Base-by-base conservation (phyloP, 2,888 invertebrate genomes). In the Griposia aprilina region DNA sequence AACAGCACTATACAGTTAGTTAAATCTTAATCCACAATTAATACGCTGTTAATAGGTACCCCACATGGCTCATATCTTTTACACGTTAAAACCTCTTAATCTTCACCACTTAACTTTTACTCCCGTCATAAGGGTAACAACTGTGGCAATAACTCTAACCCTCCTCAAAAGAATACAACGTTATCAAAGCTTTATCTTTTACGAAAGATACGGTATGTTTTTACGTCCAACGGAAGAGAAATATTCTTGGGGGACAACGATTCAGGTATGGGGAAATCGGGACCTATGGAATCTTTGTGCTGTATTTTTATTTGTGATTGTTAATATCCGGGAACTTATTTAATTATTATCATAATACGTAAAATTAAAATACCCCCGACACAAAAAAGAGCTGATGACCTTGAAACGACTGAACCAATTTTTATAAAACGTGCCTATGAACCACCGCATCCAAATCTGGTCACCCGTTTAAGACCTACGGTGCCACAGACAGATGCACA, bases 101-200 rank as follows among this genome's bases (percentile, higher is more conserved):
- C 3, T 36, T 15, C n/a, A 3, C 65, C 69, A 81, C 65, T 85
- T 69, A 73, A 81, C 50, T 82, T 72, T 55, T 60, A 82, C 73
- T 70, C 59, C 59, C 26, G 13, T 67, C 30, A 30, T 75, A 2
- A 62, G 5, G 7, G 26, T 45, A 65, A 41, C 74, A 85, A 52
- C 83, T 86, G 78, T 59, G 83, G 52, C 67, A 57, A 78, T 65
- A 78, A 66, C 68, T 66, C 48, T 26, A 17, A 45, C 76, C 48
- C 70, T 23, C 60, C 20, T 66, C 55, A 48, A 74, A 78, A 50
- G 50, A 66, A 67, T 17, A 79, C 20, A 41, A 11, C 23, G 23
- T 65, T 59, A 59, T 17, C 23, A 52, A 65, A 82, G 50, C n/a
- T 72, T 68, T 82, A 81, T 78, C 63, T 82, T 74, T 78, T 59